Base-by-base conservation (phyloP, 2,888 invertebrate genomes). In the Apeira syringaria region DNA sequence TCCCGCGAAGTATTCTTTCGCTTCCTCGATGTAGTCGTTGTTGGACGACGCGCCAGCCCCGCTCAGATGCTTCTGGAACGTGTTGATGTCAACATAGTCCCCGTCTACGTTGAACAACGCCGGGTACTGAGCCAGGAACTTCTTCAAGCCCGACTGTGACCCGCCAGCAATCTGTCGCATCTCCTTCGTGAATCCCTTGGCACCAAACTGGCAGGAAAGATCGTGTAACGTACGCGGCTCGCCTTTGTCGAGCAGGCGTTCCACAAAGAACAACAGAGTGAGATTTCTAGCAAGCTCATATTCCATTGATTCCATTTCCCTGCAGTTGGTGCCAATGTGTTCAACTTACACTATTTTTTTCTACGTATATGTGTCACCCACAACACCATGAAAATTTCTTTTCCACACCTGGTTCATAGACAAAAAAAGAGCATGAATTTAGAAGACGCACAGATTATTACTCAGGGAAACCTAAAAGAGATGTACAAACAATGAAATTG, bases 131-230 rank as follows among this genome's bases (percentile, higher is more conserved):
- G 94, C 92, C 71, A 99, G 93, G 90, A 99, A 99, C 87, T 99
- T 99, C 85, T 97, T 98, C 47, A 99, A 92, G 42, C 99, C 97
- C 65, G 97, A 97, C 87, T 99, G 98, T 61, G 98, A 98, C 64
- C 98, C 98, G 59, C 99, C 96, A 67, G 96, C 96, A 62, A 97
- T 96, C 85, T 97, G 97, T 64, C 98, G 92, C 99, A 99, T 99
- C 91, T 99, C 99, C 90, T 98, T 97, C 12, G 99, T 98, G 88
- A 99, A 99, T 61, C 98, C 99, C 85, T 98, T 98, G 62, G 99
- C 98, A 70, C 99, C 99, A 89, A 99, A 99, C 89, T 99, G 98
- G 86, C 99, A 99, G 79, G 98, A 98, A 64, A 99, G 92, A 91
- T 99, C 99, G 88, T 98, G 98, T 70, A 99, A 92, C 59, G 98